These are phyloP conservation scores for Malacosoma neustria DNA, from an alignment of 2,888 invertebrate species.

Conservation along the genomic window DNA sequence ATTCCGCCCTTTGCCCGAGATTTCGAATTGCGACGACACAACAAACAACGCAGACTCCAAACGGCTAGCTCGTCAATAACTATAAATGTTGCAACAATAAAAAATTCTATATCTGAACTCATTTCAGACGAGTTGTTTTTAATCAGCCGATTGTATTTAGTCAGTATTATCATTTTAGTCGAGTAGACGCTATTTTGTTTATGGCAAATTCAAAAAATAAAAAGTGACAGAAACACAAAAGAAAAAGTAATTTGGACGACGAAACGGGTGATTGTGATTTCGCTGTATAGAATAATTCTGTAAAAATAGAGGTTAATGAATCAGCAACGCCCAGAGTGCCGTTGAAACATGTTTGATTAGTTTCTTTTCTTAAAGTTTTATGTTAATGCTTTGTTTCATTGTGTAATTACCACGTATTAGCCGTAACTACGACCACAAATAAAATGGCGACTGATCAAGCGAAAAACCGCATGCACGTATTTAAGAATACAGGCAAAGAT, in stretches of 20 bases:
- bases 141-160: too few species aligned
- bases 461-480: constrained; percentile 93
- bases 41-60: constrained; percentile 6
- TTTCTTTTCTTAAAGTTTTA: constrained; percentile 45
- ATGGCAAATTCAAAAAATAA: constrained; percentile 22
- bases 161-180: constrained; percentile 3
- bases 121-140: constrained; percentile 4
- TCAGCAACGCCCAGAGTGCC: constrained; percentile 49
- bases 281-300: constrained; percentile 55
- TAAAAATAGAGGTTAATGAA: constrained; percentile 52
- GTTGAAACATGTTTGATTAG: constrained; percentile 63
- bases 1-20: not conserved
- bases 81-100: constrained; percentile 12
- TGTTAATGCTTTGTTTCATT: constrained; percentile 59
- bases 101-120: constrained; percentile 14
- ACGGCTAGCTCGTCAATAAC: constrained; percentile 21
- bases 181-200: constrained; percentile 23
- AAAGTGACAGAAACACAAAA: constrained; percentile 24
- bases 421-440: constrained; percentile 51
- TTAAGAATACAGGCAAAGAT: constrained; percentile 99
- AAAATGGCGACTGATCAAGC: constrained; percentile 87
- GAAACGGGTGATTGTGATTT: constrained; percentile 44
- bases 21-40: constrained; percentile 3
- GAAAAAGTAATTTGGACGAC: constrained; percentile 40
- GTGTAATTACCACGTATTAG: constrained; percentile 50